A percentile compares a stretch with the other conserved stretches of the same genome.
These are phyloP conservation scores for Caranx ignobilis DNA, from an alignment of 2,113 vertebrate genomes.

Conservation along the genomic window DNA sequence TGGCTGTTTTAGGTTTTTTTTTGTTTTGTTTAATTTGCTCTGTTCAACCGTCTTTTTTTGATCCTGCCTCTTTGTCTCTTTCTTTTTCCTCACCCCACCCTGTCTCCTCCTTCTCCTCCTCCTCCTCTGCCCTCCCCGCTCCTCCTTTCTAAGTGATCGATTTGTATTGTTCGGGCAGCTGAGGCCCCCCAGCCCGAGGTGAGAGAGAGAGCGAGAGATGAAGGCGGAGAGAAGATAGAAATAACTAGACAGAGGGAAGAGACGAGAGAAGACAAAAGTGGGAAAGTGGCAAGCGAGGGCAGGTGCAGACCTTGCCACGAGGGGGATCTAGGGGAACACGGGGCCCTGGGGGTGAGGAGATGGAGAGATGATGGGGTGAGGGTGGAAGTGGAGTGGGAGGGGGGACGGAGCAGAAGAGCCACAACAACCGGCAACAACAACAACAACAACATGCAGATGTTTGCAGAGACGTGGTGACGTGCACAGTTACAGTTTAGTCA, in stretches of 20 bases:
- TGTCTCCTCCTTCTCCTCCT: conserved; percentile 16
- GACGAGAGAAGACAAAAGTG: conserved; percentile 45
- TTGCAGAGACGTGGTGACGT: no score
- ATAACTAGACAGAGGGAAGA: conserved; percentile 62
- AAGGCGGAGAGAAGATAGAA: conserved; percentile 61
- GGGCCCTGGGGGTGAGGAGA: conserved; percentile 46
- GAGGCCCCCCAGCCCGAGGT: conserved; percentile 73
- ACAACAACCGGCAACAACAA: neutral
- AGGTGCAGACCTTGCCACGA: conserved; percentile 63
- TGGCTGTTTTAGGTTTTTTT: neutral
- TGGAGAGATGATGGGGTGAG: conserved; percentile 39
- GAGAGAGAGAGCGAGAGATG: conserved; percentile 67
- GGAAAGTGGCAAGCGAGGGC: conserved; percentile 32
- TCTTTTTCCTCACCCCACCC: conserved; percentile 34
- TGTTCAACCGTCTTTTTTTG: conserved; percentile 39
- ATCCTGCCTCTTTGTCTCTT: conserved; percentile 42
- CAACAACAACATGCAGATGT: no score
- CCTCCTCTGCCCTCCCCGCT: neutral
- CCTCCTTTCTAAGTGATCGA: conserved; percentile 76
- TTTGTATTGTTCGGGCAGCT: conserved; percentile 81
- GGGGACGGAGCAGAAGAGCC: conserved; percentile 45
- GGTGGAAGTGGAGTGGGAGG: conserved; percentile 30
- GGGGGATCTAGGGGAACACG: conserved; percentile 51
- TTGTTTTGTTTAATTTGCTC: conserved; percentile 35
- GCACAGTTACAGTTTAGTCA: neutral